Percentiles rank a stretch among this genome's conserved stretches.
Conservation (phyloP, 2,888 invertebrate species). For the Archips xylosteana region DNA sequence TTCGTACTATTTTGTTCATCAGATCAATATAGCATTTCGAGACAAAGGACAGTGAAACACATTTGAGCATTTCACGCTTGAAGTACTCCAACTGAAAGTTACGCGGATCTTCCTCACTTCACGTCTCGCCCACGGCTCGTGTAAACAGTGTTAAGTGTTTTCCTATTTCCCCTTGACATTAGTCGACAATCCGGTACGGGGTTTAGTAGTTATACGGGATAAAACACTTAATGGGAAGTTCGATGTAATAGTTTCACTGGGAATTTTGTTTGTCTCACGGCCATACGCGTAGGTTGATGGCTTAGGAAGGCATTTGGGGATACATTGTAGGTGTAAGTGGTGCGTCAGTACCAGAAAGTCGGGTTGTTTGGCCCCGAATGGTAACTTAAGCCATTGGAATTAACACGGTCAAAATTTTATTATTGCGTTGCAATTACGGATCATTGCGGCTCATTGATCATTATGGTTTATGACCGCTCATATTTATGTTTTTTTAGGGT, state of each 20-base stretch:
- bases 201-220: slow-evolving; percentile 13
- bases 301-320: too few relatives aligned
- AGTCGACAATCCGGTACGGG: slow-evolving; percentile 36
- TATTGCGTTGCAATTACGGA: too few relatives aligned
- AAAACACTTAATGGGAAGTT: slow-evolving; percentile 13
- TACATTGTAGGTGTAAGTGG: too few relatives aligned
- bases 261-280: slow-evolving; percentile 9
- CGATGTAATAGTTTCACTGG: slow-evolving; percentile 2
- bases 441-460: too few relatives aligned
- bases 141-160: slow-evolving; percentile 61
- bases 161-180: slow-evolving; percentile 61
- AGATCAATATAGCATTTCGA: not conserved
- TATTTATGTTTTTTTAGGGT: too few relatives aligned
- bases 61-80: slow-evolving; percentile 14
- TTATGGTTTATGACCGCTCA: too few relatives aligned
- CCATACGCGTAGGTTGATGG: too few relatives aligned
- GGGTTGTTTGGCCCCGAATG: too few relatives aligned
- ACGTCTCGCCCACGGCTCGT: slow-evolving; percentile 50
- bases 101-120: slow-evolving; percentile 44
- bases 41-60: slow-evolving; percentile 11
- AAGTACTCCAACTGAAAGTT: slow-evolving; percentile 32
- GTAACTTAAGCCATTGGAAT: too few relatives aligned
- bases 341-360: too few relatives aligned
- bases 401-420: too few relatives aligned
- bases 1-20: too few relatives aligned